Percentiles rank a stretch among this genome's conserved stretches.
Evolutionary conservation across 1,140 invertebrate genomes (phyloP).

Genomic region (Philotrypesis tridentata): DNA sequence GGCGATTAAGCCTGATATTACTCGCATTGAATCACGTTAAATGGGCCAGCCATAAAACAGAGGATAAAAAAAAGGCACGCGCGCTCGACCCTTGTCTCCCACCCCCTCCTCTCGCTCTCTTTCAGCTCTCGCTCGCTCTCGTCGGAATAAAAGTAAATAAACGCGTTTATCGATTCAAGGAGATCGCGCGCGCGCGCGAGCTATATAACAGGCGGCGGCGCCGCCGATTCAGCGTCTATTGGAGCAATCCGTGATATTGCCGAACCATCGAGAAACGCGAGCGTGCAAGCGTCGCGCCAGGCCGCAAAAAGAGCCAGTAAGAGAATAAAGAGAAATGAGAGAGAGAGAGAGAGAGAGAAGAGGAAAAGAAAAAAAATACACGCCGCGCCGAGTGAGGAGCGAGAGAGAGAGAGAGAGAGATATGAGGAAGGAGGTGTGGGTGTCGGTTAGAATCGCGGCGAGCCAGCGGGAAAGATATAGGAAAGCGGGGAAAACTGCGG

Average conservation of each 20-base stretch:
- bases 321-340: constrained; percentile 4
- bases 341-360: too few species aligned
- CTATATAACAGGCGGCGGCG: not conserved
- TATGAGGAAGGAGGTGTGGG: not conserved
- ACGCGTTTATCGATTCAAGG: constrained; percentile 19
- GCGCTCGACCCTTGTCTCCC: not conserved
- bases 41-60: not conserved
- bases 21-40: constrained; percentile 1
- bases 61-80: not conserved
- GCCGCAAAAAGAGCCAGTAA: not conserved
- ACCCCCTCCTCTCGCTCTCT: not conserved
- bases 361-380: not conserved
- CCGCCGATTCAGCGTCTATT: constrained; percentile 27
- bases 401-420: not conserved
- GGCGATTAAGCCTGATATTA: not conserved
- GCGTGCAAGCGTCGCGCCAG: not conserved
- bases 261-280: not conserved
- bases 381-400: too few species aligned
- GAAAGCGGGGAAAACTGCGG: not conserved
- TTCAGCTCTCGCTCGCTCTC: not conserved
- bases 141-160: constrained; percentile 13
- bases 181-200: not conserved
- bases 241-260: constrained; percentile 12
- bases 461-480: not conserved
- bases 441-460: not conserved